Conservation (phyloP, 2,888 invertebrate species). For the Callinectes sapidus region DNA sequence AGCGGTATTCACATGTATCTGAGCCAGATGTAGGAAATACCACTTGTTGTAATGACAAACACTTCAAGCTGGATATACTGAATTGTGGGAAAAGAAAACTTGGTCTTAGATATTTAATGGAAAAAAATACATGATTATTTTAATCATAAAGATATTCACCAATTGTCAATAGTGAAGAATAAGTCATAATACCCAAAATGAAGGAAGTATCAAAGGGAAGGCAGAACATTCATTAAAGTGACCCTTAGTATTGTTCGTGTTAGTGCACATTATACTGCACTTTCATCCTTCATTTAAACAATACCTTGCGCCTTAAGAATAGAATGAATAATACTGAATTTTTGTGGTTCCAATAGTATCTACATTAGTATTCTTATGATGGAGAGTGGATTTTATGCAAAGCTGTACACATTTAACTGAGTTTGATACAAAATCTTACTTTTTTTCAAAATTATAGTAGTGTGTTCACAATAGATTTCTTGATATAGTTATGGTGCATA, state of each 20-base stretch:
- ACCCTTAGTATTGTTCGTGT: background rate
- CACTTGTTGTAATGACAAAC: conserved; percentile 46
- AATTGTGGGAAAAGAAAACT: conserved; percentile 6
- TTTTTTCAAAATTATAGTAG: background rate
- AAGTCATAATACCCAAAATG: background rate
- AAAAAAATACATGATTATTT: background rate
- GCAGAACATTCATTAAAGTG: background rate
- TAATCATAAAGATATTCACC: background rate
- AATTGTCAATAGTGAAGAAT: background rate
- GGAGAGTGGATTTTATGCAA: background rate
- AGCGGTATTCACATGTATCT: conserved; percentile 58
- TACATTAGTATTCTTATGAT: background rate
- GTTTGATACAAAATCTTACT: background rate
- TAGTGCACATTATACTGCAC: background rate
- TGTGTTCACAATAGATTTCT: background rate
- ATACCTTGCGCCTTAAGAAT: background rate
- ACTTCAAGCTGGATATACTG: conserved; percentile 29
- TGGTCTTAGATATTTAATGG: background rate
- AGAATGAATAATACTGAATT: background rate
- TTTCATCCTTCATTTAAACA: background rate
- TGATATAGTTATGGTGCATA: background rate
- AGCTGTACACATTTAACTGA: background rate
- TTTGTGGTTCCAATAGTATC: background rate
- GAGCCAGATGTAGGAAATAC: conserved; percentile 55
- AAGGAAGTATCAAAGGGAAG: background rate